phyloP scores from a whole-genome alignment of 2,888 invertebrate genomes.

The Serrognathus titanus region DNA sequence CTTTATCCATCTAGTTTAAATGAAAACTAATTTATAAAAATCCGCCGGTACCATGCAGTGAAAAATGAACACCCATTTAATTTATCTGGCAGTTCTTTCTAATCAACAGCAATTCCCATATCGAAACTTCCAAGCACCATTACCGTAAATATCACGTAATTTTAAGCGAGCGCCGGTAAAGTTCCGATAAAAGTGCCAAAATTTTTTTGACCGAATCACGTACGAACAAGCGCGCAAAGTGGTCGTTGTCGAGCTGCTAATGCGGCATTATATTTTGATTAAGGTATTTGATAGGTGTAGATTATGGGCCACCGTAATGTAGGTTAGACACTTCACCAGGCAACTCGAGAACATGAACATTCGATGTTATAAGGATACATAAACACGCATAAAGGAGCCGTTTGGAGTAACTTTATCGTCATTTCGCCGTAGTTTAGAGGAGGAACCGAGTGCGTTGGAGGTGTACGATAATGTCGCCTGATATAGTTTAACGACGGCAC shows the following conservation, averaged over 20 bases:
- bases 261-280: constrained; percentile 35
- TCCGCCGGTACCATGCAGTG: too few species aligned
- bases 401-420: constrained; percentile 50
- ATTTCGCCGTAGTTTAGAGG: constrained; percentile 1
- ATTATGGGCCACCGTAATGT: constrained; percentile 38
- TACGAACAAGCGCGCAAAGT: constrained; percentile 25
- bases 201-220: constrained; percentile 22
- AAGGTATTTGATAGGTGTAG: constrained; percentile 36
- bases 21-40: too few species aligned
- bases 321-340: constrained; percentile 37
- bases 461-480: constrained; percentile 48
- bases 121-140: too few species aligned
- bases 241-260: constrained; percentile 24
- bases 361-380: constrained; percentile 40
- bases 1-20: too few species aligned
- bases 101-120: too few species aligned
- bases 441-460: constrained; percentile 40
- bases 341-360: constrained; percentile 43
- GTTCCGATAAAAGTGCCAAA: too few species aligned
- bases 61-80: too few species aligned
- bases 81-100: too few species aligned
- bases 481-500: constrained; percentile 41
- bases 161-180: too few species aligned
- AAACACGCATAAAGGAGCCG: constrained; percentile 51
- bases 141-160: too few species aligned